These are phyloP conservation scores for pig (Sus scrofa) DNA, from an alignment of 2,113 vertebrate species.

Conservation along the genomic window T2T-Sscrofa CM000824.6:141345501-141346000, in stretches of 20 bases:
- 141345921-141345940: neutral
- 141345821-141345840: too few species aligned
- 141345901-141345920: too few species aligned
- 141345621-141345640: slow-evolving; percentile 46
- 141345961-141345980: neutral
- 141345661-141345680: neutral
- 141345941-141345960: neutral
- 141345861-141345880: neutral
- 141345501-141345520: neutral
- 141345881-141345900: neutral
- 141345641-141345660: slow-evolving; percentile 49
- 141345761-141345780: neutral
- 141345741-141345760: neutral
- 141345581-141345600: neutral
- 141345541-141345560: neutral
- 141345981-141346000: neutral
- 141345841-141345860: neutral
- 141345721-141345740: neutral
- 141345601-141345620: neutral
- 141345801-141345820: neutral
- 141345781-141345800: neutral
- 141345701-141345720: neutral
- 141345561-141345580: neutral
- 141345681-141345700: neutral
- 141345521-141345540: neutral